These are phyloP conservation scores for Strigamia transsilvanica DNA, from an alignment of 2,888 invertebrate species.

Conservation along the genomic window DNA sequence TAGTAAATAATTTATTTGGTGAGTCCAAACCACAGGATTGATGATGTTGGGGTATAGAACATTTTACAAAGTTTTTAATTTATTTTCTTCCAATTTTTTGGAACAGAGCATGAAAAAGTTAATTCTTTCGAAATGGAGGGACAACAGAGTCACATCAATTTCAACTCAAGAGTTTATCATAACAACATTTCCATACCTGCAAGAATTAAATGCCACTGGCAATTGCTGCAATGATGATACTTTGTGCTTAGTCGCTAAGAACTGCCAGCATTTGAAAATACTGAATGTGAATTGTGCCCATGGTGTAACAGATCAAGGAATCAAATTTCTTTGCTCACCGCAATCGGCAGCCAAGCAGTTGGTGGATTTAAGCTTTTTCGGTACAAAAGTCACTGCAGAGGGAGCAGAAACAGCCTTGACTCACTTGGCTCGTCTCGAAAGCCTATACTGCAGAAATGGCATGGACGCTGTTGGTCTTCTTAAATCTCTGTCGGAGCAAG, in stretches of 20 bases:
- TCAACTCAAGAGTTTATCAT: background rate
- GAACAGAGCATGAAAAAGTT: background rate
- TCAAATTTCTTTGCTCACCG: too few relatives aligned
- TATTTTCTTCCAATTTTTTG: too few relatives aligned
- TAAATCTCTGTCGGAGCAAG: too few relatives aligned
- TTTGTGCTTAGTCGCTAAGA: background rate
- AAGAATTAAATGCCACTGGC: background rate
- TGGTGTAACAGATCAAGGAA: background rate
- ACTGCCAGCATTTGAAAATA: background rate
- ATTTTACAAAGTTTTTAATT: too few relatives aligned
- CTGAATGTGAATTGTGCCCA: background rate
- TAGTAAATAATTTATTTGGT: too few relatives aligned
- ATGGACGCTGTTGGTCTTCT: too few relatives aligned
- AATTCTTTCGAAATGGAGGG: background rate
- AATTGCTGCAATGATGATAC: background rate
- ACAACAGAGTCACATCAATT: background rate
- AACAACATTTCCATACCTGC: background rate
- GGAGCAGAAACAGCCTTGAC: background rate
- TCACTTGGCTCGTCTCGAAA: background rate
- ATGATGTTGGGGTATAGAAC: too few relatives aligned
- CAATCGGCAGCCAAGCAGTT: background rate
- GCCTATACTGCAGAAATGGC: background rate
- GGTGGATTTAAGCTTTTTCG: background rate
- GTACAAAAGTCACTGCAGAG: background rate
- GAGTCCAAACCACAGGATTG: too few relatives aligned